A percentile compares a stretch with the other conserved stretches of the same genome.
Evolutionary conservation across 2,888 invertebrate genomes (phyloP).

Genomic region (Callyntrura sp.): DNA sequence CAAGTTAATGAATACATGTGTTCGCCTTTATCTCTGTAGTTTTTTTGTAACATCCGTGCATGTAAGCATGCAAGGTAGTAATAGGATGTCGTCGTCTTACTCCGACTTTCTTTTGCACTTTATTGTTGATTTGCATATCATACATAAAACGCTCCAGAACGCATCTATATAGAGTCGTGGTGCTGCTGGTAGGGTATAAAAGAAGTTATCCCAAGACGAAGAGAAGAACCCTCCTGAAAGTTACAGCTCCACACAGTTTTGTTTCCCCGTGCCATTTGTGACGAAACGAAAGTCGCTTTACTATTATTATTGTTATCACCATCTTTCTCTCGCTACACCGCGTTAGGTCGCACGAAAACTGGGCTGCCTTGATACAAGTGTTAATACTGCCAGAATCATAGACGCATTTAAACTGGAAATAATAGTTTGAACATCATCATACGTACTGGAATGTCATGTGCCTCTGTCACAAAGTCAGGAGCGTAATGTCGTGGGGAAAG

Average conservation of each 20-base stretch:
- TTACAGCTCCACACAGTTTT: constrained; percentile 24
- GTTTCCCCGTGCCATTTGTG: constrained; percentile 28
- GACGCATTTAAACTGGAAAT: constrained; percentile 17
- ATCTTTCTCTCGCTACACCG: background rate
- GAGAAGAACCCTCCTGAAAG: constrained; percentile 32
- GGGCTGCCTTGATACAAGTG: background rate
- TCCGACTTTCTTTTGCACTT: constrained; percentile 4
- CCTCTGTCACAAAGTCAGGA: constrained; percentile 28
- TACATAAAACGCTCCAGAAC: constrained; percentile 19
- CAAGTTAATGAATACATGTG: constrained; percentile 68
- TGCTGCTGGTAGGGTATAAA: background rate
- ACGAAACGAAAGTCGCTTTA: constrained; percentile 42
- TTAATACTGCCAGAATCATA: background rate
- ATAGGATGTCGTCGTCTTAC: background rate
- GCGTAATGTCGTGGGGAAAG: no score
- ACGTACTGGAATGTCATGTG: background rate
- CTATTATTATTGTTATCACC: constrained; percentile 38
- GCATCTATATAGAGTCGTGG: background rate
- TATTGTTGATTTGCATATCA: constrained; percentile 68
- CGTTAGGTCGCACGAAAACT: background rate
- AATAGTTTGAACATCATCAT: constrained; percentile 45
- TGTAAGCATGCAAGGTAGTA: background rate
- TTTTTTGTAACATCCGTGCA: background rate
- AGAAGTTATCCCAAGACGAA: constrained; percentile 26
- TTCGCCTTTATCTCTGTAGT: constrained; percentile 49